phyloP scores from a whole-genome alignment of 23 tunicate species.

The Ciona savignyi region DNA sequence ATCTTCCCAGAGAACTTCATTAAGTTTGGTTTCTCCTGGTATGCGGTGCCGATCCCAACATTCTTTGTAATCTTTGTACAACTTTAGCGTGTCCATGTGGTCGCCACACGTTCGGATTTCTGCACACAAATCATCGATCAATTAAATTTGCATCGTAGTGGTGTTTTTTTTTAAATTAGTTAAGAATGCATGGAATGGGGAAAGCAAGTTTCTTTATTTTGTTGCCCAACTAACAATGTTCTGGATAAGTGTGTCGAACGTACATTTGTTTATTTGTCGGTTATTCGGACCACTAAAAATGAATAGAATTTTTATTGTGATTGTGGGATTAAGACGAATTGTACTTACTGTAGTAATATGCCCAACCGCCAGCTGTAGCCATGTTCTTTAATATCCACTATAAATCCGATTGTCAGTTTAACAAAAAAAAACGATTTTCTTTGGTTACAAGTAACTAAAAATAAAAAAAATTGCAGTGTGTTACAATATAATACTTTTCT shows the following conservation, averaged over 20 bases:
- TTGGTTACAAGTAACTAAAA: no score
- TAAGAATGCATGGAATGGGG: neutral
- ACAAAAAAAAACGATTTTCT: no score
- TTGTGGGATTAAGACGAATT: no score
- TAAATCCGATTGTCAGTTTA: neutral
- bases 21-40: slow-evolving; percentile 34
- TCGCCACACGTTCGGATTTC: slow-evolving; percentile 15
- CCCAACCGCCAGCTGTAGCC: slow-evolving; percentile 13
- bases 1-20: slow-evolving; percentile 35
- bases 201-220: no score
- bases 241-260: no score
- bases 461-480: no score
- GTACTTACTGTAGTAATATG: slow-evolving; percentile 19
- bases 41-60: slow-evolving; percentile 44
- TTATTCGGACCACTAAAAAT: no score
- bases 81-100: slow-evolving; percentile 42
- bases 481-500: no score
- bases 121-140: neutral
- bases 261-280: no score
- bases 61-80: slow-evolving; percentile 37
- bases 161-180: neutral
- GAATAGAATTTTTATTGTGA: no score
- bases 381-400: neutral
- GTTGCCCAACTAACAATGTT: no score
- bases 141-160: neutral